Conservation (phyloP, 2,113 vertebrate species). For the Myiagra hebetior region DNA sequence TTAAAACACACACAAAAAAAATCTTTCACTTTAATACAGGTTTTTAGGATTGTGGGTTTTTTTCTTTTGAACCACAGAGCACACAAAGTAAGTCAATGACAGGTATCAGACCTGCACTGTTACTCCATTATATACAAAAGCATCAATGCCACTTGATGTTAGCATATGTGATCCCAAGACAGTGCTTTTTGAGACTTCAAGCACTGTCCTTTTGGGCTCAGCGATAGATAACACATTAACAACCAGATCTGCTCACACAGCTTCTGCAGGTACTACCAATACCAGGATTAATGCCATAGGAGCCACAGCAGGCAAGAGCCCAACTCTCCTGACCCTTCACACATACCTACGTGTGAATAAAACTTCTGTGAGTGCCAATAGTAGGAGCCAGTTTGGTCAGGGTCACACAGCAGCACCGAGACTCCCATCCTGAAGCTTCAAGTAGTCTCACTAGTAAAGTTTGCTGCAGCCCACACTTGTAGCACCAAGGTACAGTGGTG, state of each 20-base stretch:
- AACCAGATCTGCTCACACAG: background rate
- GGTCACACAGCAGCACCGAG: background rate
- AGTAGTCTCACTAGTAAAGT: rapidly evolving
- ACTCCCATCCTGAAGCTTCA: background rate
- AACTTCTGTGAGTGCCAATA: rapidly evolving
- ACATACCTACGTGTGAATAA: background rate
- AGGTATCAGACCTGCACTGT: background rate
- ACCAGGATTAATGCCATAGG: background rate
- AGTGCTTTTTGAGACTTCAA: background rate
- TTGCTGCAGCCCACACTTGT: rapidly evolving
- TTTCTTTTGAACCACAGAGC: background rate
- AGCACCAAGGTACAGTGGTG: rapidly evolving
- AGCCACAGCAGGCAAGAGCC: background rate
- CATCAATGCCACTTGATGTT: background rate
- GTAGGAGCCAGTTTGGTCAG: background rate
- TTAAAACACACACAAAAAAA: background rate
- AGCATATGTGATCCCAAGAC: background rate
- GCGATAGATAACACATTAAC: background rate
- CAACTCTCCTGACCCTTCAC: background rate
- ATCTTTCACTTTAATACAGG: background rate
- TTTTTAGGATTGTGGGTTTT: background rate
- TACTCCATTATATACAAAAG: background rate
- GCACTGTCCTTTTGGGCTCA: background rate
- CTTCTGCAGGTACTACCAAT: background rate
- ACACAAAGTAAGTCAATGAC: rapidly evolving